Evolutionary conservation across 2,113 vertebrate genomes (phyloP).

Genomic region (Silurus meridionalis): DNA sequence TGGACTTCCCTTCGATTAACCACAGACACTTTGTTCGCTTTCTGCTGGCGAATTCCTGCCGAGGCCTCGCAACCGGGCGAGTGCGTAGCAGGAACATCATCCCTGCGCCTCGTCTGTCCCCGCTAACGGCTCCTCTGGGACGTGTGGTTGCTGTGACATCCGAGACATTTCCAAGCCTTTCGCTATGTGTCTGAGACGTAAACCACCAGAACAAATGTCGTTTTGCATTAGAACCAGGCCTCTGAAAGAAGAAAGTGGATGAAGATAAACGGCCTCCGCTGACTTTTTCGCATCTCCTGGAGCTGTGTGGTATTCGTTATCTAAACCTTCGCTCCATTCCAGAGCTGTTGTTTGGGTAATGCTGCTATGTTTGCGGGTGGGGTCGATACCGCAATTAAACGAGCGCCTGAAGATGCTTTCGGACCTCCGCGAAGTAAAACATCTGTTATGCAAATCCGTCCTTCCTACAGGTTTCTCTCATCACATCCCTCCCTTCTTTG

Average conservation of each 20-base stretch:
- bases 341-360: constrained; percentile 53
- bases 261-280: constrained; percentile 34
- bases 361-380: constrained; percentile 45
- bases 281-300: constrained; percentile 39
- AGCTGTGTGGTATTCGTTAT: constrained; percentile 34
- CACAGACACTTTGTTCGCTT: constrained; percentile 65
- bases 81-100: constrained; percentile 57
- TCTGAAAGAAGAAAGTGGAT: constrained; percentile 29
- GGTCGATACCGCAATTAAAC: constrained; percentile 58
- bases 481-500: not conserved
- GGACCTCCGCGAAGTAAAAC: constrained; percentile 69
- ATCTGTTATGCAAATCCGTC: constrained; percentile 63
- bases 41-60: constrained; percentile 57
- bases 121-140: constrained; percentile 49
- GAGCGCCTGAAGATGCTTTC: constrained; percentile 55
- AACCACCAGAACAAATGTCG: constrained; percentile 63
- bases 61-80: constrained; percentile 42
- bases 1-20: constrained; percentile 48
- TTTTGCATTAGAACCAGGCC: constrained; percentile 51
- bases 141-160: constrained; percentile 47
- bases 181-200: constrained; percentile 48
- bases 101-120: constrained; percentile 57
- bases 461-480: not conserved
- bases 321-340: constrained; percentile 45
- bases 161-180: constrained; percentile 51